Evolutionary conservation across 2,888 invertebrate species (phyloP), one percentile per base, ranked within the genome.

Genomic region (Epinotia demarniana): DNA sequence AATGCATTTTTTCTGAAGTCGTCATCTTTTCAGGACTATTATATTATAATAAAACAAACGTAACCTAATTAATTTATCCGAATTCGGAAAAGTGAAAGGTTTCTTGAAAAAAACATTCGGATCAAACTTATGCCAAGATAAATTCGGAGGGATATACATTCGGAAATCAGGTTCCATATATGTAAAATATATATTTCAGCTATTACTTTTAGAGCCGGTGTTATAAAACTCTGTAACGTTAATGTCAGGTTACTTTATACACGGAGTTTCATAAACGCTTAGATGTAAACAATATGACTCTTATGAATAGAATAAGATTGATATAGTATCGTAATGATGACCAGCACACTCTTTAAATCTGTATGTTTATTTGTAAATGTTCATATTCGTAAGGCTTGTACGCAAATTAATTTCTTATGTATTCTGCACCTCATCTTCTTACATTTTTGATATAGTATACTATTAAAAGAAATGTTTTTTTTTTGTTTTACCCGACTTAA

Each of bases 261-360:
- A 33, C 46, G 12, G 19, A 70, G 16, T 33, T 53, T 18, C 58
- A 53, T 61, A 62, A 61, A 53, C 33, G n/a, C 23, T 71, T 71
- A 62, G 16, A 33, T 46, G 9, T 72, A 39, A 71, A 57, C 9
- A 67, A 61, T 67, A 72, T 71, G 66, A 66, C 71, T 61, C 77
- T 77, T 77, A 77, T 77, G 77, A 77, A 68, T 77, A 77, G 74
- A 23, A 46, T 77, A 77, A 77, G 71, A 49, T 64, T 72, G 66
- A 53, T 53, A 69, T 74, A 74, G 39, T 43, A 62, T 62, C 18
- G 18, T 69, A 19, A 74, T 57, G 49, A 69, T 63, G 74, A 69
- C 43, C 73, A 53, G 67, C 39, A 49, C 58, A 43, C 16, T 19
- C 6, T 2, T 53, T 53, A 53, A 3, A 13, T n/a, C 53, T 53